A percentile compares a stretch with the other conserved stretches of the same genome.
Conservation (phyloP, 1,140 invertebrate species). For the Agrilus planipennis region DNA sequence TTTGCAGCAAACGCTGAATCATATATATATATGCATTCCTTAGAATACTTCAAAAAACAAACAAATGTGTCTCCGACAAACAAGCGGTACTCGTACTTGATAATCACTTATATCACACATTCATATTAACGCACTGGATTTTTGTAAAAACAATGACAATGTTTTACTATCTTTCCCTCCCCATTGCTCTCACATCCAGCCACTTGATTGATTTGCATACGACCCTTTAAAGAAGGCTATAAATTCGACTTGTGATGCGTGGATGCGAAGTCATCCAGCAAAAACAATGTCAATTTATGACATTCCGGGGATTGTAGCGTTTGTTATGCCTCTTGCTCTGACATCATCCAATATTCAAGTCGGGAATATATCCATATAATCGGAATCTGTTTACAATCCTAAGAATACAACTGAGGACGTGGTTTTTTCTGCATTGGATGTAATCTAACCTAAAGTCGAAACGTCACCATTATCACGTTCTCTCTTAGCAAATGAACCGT, state of each 20-base stretch:
- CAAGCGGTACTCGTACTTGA: constrained; percentile 19
- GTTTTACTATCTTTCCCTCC: constrained; percentile 35
- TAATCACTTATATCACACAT: constrained; percentile 31
- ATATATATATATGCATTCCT: constrained; percentile 25
- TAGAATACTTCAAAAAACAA: constrained; percentile 29
- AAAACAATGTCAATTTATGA: constrained; percentile 38
- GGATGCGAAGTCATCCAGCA: constrained; percentile 34
- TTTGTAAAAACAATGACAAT: constrained; percentile 25
- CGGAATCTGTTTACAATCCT: constrained; percentile 24
- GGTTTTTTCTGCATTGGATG: no score
- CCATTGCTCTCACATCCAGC: constrained; percentile 38
- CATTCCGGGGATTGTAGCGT: constrained; percentile 32
- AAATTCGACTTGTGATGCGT: constrained; percentile 29
- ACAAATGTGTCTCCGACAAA: constrained; percentile 15
- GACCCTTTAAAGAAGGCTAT: constrained; percentile 32
- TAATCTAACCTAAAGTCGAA: no score
- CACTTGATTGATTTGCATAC: constrained; percentile 34
- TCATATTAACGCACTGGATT: constrained; percentile 27
- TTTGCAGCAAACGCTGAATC: constrained; percentile 30
- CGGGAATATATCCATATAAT: constrained; percentile 20
- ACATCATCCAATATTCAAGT: constrained; percentile 13
- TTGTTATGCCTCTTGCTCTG: constrained; percentile 32
- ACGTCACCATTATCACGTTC: no score
- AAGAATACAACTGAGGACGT: no score
- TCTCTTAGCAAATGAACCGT: no score